Evolutionary conservation across 2,888 invertebrate species (phyloP), one percentile per base, ranked within the genome.

Genomic region (Rhodophaea formosa): DNA sequence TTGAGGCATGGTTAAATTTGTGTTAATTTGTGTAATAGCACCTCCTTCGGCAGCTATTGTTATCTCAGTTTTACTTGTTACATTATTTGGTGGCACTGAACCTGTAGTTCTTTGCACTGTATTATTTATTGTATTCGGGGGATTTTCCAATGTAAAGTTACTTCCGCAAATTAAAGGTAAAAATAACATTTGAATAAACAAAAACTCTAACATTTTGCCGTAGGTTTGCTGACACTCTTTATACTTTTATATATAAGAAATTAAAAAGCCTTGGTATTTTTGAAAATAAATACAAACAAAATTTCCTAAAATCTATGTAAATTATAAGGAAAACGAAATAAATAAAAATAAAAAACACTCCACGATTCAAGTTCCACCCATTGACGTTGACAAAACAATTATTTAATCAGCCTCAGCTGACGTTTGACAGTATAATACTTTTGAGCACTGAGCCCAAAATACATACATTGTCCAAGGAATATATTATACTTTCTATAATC

Each of bases 11-110:
- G 74, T 70, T 44, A 75, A 61, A 54, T 70, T 58, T 44, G 72
- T 65, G 46, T 68, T 62, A 54, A 75, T 77, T 42, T 79, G 62
- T 58, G 75, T 60, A 58, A 82, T 56, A 10, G 73, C 64, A 52
- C 84, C 88, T 61, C 84, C 87, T 76, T 86, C 88, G 63, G 77
- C 82, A 12, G 69, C 56, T 44, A 84, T 61, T 47, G 70, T 67
- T 39, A 75, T 62, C 56, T 76, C 77, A 6, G 69, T 69, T 66
- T 68, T 71, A 1, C 39, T 49, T 7, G n/a, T 0, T 7, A n/a
- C n/a, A 35, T 47, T 16, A 12, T 14, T 23, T 8, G 23, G 23
- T 23, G 23, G 23, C 5, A 23, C 23, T 2, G 23, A 5, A 23
- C 2, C 23, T 23, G 23, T 23, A 23, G 23, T 23, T 5, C 23